Evolutionary conservation across 2,797 vertebrate species (phyloP), one percentile per base, ranked within the genome.

Genomic region (Thripadectes ignobilis): DNA sequence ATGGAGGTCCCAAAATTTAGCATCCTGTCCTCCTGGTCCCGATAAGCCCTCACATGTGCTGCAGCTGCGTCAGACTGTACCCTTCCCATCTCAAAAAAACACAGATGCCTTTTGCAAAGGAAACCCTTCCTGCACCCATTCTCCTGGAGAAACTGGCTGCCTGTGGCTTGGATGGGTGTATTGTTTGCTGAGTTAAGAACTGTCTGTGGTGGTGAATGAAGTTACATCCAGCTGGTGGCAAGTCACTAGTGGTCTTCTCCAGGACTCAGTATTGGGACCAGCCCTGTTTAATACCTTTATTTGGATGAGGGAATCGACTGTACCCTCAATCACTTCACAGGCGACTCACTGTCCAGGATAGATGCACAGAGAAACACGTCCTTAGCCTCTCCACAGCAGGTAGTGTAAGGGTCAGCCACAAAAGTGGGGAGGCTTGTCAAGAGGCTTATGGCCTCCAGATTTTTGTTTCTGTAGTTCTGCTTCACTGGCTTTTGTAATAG

Each of bases 401-500:
- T 21, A 39, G 30, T 1, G 0, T 48, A 30, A 75, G 16, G 22
- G 14, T 62, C 32, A 32, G 26, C 10, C 24, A 8, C 17, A 27
- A 54, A 66, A 48, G 5, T n/a, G 21, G 18, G n/a, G 29, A 74
- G 18, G 7, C 13, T 88, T 58, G 18, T 48, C 26, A 52, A 41
- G 59, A 54, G 38, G 12, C 54, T 74, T 80, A 22, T 10, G 4
- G 61, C 18, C 22, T 12, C 32, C 18, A 61, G 13, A 7, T 32
- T 62, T 59, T 52, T 26, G 32, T 54, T 81, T 45, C 46, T 57
- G 7, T 39, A 91, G 86, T 81, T 97, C 77, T 93, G 68, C 86
- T 89, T 96, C 95, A 94, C 91, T 74, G 20, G 24, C 19, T 93
- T 97, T 96, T 67, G 58, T 92, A 92, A 95, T 65, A 87, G 92